Evolutionary conservation across 2,888 invertebrate genomes (phyloP).

Genomic region (Pseudococcus jackbeardsleyi): DNA sequence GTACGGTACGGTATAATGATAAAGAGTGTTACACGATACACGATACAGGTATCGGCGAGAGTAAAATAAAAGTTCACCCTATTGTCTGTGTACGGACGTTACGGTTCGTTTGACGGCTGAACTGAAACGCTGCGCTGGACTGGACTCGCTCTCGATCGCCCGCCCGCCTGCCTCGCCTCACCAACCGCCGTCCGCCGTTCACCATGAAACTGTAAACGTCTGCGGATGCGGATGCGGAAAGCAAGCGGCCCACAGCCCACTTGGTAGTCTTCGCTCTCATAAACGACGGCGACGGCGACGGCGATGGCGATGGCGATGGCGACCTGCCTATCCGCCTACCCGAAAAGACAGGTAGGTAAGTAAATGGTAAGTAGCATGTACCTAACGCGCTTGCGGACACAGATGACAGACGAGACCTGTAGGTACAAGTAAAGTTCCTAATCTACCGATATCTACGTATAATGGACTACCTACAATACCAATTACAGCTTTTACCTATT

Average conservation of each 20-base stretch:
- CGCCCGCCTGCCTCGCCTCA: too few relatives aligned
- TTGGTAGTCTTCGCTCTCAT: not conserved
- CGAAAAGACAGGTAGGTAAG: too few relatives aligned
- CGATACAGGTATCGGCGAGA: not conserved
- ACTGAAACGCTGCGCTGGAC: conserved; percentile 64
- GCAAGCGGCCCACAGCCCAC: not conserved
- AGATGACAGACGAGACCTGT: too few relatives aligned
- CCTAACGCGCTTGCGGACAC: too few relatives aligned
- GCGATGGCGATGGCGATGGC: too few relatives aligned
- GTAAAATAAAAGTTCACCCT: conserved; percentile 52
- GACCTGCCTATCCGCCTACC: too few relatives aligned
- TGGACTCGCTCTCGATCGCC: not conserved
- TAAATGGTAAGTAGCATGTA: too few relatives aligned
- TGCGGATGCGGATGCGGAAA: conserved; percentile 51
- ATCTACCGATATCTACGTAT: too few relatives aligned
- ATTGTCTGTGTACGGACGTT: conserved; percentile 58
- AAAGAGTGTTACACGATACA: conserved; percentile 28
- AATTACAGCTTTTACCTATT: too few relatives aligned
- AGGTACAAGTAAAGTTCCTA: too few relatives aligned
- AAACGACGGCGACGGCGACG: not conserved
- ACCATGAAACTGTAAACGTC: conserved; percentile 53
- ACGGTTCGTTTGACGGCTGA: conserved; percentile 62
- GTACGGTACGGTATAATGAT: conserved; percentile 2
- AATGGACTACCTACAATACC: too few relatives aligned
- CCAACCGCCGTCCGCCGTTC: too few relatives aligned